A percentile compares a stretch with the other conserved stretches of the same genome.
These are phyloP conservation scores for Magallana nippona DNA, from an alignment of 2,888 invertebrate genomes.

Conservation along the genomic window DNA sequence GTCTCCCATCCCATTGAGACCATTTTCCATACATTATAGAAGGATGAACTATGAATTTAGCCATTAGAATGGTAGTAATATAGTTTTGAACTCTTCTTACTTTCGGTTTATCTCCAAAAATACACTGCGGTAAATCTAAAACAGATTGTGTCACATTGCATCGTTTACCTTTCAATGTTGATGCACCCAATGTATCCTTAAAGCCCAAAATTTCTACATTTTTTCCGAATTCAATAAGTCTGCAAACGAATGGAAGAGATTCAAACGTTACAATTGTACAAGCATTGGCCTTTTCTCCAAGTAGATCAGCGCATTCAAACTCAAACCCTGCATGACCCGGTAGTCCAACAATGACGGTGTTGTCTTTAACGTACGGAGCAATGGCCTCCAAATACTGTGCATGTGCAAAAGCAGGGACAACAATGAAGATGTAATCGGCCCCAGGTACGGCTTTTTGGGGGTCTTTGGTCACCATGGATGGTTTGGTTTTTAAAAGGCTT, in stretches of 20 bases:
- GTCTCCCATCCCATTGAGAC: slow-evolving; percentile 67
- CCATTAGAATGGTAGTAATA: slow-evolving; percentile 67
- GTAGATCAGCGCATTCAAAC: slow-evolving; percentile 61
- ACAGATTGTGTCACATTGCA: slow-evolving; percentile 55
- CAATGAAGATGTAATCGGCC: slow-evolving; percentile 66
- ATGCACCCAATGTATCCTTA: slow-evolving; percentile 63
- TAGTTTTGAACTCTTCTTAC: slow-evolving; percentile 63
- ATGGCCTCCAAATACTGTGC: slow-evolving; percentile 64
- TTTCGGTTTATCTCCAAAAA: slow-evolving; percentile 62
- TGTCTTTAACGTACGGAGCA: slow-evolving; percentile 62
- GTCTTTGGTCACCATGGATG: slow-evolving; percentile 66
- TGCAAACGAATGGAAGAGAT: slow-evolving; percentile 72
- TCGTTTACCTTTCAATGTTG: slow-evolving; percentile 56
- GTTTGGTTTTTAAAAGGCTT: slow-evolving; percentile 58
- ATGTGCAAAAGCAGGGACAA: slow-evolving; percentile 72
- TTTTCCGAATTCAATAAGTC: slow-evolving; percentile 66
- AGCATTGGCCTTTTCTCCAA: slow-evolving; percentile 55
- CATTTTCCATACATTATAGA: slow-evolving; percentile 70
- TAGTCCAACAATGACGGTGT: slow-evolving; percentile 67
- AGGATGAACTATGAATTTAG: slow-evolving; percentile 69
- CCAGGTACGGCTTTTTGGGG: slow-evolving; percentile 64
- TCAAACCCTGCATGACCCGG: slow-evolving; percentile 74
- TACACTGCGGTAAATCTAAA: slow-evolving; percentile 58
- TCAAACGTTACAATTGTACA: slow-evolving; percentile 66
- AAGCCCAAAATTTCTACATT: slow-evolving; percentile 65